Conservation (phyloP, 2,888 invertebrate species). For the Calameuta idolon region DNA sequence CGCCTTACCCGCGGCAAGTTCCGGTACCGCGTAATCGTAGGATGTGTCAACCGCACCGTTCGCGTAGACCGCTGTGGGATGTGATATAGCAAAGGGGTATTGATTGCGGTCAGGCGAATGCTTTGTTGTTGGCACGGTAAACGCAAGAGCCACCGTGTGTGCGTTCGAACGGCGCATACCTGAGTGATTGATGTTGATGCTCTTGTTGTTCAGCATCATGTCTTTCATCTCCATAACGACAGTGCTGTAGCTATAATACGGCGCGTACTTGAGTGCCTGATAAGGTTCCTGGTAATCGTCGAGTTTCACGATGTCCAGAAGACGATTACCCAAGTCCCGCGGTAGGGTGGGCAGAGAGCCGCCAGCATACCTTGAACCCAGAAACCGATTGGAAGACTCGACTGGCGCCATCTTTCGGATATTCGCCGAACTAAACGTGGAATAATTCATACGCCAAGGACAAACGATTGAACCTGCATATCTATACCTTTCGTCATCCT, state of each 20-base stretch:
- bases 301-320: slow-evolving; percentile 74
- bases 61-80: slow-evolving; percentile 59
- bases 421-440: neutral
- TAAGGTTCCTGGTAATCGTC: slow-evolving; percentile 86
- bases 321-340: slow-evolving; percentile 70
- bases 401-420: neutral
- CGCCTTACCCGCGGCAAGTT: slow-evolving; percentile 73
- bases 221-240: slow-evolving; percentile 83
- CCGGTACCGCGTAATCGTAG: slow-evolving; percentile 85
- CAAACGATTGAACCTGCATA: neutral
- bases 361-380: slow-evolving; percentile 59
- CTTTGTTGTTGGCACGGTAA: slow-evolving; percentile 43
- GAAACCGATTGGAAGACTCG: neutral
- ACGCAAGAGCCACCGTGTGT: slow-evolving; percentile 13
- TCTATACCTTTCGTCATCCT: slow-evolving; percentile 62
- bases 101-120: slow-evolving; percentile 56
- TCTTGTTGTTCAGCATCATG: slow-evolving; percentile 70
- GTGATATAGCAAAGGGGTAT: slow-evolving; percentile 35
- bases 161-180: slow-evolving; percentile 40
- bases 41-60: slow-evolving; percentile 71
- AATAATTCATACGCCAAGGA: neutral
- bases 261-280: slow-evolving; percentile 80
- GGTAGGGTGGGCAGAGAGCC: slow-evolving; percentile 61
- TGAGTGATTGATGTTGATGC: slow-evolving; percentile 59
- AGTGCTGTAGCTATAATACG: slow-evolving; percentile 82